Conservation (phyloP, 2,797 vertebrate genomes). For the Sternotherus odoratus region DNA sequence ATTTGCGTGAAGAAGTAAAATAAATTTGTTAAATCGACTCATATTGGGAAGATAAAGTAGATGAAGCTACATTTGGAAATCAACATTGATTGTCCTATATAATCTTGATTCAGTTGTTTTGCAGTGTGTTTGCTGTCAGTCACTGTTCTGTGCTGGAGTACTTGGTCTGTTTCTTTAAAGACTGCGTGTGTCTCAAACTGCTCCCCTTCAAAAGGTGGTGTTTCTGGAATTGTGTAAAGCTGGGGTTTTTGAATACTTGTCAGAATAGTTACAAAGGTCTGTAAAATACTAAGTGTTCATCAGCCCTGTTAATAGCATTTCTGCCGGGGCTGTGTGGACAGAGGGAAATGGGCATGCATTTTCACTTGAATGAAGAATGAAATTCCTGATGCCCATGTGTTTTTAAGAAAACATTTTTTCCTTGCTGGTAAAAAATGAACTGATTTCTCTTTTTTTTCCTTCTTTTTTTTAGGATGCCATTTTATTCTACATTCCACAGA, state of each 20-base stretch:
- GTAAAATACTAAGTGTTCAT: neutral
- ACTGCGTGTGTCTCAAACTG: neutral
- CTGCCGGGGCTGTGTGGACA: neutral
- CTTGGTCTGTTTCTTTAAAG: neutral
- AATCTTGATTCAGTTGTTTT: neutral
- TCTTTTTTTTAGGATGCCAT: constrained; percentile 90
- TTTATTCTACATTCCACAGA: constrained; percentile 99
- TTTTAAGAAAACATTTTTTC: neutral
- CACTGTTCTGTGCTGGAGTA: neutral
- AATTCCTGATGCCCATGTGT: neutral
- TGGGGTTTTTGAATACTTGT: neutral
- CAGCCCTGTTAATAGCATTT: neutral
- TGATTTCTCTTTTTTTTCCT: neutral
- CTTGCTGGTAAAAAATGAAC: neutral
- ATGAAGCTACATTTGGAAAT: neutral
- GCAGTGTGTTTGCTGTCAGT: neutral
- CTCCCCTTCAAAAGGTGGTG: neutral
- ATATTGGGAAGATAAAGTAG: neutral
- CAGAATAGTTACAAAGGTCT: neutral
- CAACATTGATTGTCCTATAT: neutral
- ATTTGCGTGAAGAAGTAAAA: fast-evolving
- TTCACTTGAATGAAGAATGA: neutral
- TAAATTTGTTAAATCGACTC: neutral
- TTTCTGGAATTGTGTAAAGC: neutral
- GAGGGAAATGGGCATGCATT: neutral